Evolutionary conservation across 2,797 vertebrate genomes (phyloP), one percentile per base, ranked within the genome.

Genomic region (Poecilia wingei): DNA sequence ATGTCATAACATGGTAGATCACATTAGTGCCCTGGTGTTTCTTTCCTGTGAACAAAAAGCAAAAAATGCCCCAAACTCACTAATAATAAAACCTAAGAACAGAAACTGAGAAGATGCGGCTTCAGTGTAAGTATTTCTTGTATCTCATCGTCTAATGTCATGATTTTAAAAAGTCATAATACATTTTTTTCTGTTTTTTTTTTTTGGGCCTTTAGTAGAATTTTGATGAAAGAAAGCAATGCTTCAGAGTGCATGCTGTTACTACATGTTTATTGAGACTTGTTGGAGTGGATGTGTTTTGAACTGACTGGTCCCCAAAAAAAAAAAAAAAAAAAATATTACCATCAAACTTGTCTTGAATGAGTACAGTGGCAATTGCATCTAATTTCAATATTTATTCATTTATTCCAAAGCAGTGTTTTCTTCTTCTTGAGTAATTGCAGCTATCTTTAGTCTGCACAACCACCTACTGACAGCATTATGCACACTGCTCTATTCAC

Each of bases 381-480:
- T 68, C 20, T 41, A 5, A 68, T 25, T 68, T 25, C 59, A 36
- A 9, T 64, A 68, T 68, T 51, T 7, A 51, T 51, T 51, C 0
- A 49, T 49, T 6, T 5, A 68, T 22, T 68, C 20, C 66, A 45
- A 2, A 66, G 20, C 9, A 39, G 33, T 10, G 20, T 36, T 20
- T 66, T 39, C 18, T 66, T 66, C 8, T 68, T 71, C 43, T 46
- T 18, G 12, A 7, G 43, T 46, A 46, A 45, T 46, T 70, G 25
- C 25, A 45, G 25, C 41, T 28, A 45, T 70, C 41, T 28, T 70
- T 70, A 46, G 68, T 28, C 41, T 71, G 43, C 68, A 71, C 33
- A 33, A 39, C 76, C 76, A 53, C 69, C 72, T 61, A 71, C 81
- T 87, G 72, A 74, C 57, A 33, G 49, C 9, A 20, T 43, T 39